Conservation (phyloP, 2,797 vertebrate genomes). For the Danio albolineatus region DNA sequence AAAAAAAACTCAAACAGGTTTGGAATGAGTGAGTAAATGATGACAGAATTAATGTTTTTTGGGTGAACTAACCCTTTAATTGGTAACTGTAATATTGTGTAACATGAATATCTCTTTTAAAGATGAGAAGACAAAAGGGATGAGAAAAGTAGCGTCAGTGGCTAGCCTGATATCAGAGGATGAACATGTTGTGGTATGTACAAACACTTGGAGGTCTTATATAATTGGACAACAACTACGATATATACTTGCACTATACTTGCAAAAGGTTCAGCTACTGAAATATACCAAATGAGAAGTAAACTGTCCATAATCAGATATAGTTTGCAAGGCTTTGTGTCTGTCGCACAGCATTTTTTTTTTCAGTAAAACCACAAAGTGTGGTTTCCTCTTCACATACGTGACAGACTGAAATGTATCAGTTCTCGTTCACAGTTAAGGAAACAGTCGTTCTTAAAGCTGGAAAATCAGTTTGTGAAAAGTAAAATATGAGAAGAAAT, state of each 20-base stretch:
- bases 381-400: neutral
- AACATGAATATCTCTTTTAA: neutral
- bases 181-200: slow-evolving; percentile 61
- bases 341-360: neutral
- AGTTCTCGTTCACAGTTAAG: neutral
- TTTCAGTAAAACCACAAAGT: slow-evolving; percentile 17
- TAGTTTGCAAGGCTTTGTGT: neutral
- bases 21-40: too few species aligned
- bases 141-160: slow-evolving; percentile 59
- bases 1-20: too few species aligned
- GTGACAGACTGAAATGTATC: slow-evolving; percentile 14
- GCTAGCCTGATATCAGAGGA: slow-evolving; percentile 32
- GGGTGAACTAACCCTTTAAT: too few species aligned
- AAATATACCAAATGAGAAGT: neutral
- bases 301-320: neutral
- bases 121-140: slow-evolving; percentile 50
- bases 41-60: too few species aligned
- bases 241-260: neutral
- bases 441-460: neutral
- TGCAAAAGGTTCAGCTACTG: neutral
- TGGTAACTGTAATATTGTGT: neutral
- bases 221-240: too few species aligned
- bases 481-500: neutral
- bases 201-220: neutral
- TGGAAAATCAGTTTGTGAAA: neutral